Evolutionary conservation across 2,113 vertebrate genomes (phyloP), one percentile per base, ranked within the genome.

Genomic region (Ancistrus triradiatus): DNA sequence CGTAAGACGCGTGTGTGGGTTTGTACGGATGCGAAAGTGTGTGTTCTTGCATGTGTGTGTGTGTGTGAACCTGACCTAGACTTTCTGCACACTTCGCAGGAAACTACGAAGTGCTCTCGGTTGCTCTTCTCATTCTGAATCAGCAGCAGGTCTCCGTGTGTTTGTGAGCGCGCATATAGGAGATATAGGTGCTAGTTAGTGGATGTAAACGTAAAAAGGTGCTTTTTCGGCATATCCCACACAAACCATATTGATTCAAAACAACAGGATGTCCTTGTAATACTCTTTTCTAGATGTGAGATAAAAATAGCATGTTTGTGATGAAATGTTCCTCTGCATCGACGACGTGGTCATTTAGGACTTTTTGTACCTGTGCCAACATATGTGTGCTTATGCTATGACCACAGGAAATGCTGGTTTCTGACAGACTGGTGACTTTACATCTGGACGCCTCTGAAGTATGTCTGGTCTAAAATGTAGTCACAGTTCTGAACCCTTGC

Each of bases 41-140:
- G 50, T 66, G 47, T 58, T 14, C 22, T 3, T 58, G 28, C 68
- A 25, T 59, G 35, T 62, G 43, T 66, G 17, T 60, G 57, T 67
- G 70, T 69, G 50, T 59, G 51, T 70, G 68, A 86, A 83, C 51
- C 67, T 87, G 85, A 89, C 85, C 84, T 59, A 65, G 82, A 83
- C 82, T 74, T 85, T 89, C 82, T 85, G 90, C 86, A 90, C 79
- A 84, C 83, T 82, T 84, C 69, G 83, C 89, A 93, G 93, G 93
- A 95, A 97, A 89, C 87, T 76, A 84, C 86, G 88, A 86, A 83
- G 83, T 81, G 88, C 85, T 89, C 89, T 87, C 87, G 92, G 93
- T 95, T 94, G 93, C 93, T 87, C 86, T 91, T 90, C 90, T 92
- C 89, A 84, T 61, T 89, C 76, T 90, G 90, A 91, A 87, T 90